phyloP scores from a whole-genome alignment of 2,113 vertebrate species.

The Andinoacara biseriatus region DNA sequence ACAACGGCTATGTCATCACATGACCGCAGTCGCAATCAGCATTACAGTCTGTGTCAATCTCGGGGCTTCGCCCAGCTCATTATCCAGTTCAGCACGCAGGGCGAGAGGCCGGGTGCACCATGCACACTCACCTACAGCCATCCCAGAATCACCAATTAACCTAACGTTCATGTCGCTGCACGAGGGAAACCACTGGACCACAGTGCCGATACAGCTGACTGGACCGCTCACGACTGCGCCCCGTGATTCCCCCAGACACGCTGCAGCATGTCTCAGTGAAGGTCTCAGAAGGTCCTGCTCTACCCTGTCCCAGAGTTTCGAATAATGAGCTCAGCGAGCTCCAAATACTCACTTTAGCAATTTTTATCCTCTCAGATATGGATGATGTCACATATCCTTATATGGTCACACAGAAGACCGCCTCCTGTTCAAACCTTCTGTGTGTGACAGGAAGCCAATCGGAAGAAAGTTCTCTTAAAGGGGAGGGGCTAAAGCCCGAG shows the following conservation, averaged over 20 bases:
- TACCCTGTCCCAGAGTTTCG: neutral
- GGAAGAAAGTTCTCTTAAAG: neutral
- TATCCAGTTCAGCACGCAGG: neutral
- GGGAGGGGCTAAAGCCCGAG: neutral
- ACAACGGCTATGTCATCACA: neutral
- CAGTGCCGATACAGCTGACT: neutral
- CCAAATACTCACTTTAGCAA: neutral
- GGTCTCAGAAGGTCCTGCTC: neutral
- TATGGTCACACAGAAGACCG: neutral
- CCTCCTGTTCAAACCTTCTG: neutral
- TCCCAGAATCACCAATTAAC: neutral
- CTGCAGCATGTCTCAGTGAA: too few species aligned
- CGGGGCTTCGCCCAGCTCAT: neutral
- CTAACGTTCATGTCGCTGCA: neutral
- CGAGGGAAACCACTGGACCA: neutral
- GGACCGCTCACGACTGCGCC: neutral
- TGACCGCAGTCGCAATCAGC: neutral
- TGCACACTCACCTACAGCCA: neutral
- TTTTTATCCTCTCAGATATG: neutral
- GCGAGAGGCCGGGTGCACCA: too few species aligned
- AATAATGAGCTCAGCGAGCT: neutral
- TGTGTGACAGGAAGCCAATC: neutral
- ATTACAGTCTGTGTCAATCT: neutral
- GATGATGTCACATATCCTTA: neutral
- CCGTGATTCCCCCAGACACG: too few species aligned